phyloP scores from a whole-genome alignment of 2,113 vertebrate genomes.

The Falco punctatus region DNA sequence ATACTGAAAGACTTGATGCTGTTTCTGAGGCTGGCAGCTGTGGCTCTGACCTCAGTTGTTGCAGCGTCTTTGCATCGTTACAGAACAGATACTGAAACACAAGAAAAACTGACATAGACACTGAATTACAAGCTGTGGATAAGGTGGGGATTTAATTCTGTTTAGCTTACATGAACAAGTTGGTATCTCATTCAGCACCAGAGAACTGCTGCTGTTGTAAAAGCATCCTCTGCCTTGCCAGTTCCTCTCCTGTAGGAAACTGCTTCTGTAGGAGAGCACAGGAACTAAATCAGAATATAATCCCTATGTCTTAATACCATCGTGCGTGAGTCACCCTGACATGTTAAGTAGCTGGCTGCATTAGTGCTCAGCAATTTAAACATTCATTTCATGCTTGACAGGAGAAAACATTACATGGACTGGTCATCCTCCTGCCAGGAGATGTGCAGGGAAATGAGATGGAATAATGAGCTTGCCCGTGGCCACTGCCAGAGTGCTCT shows the following conservation, averaged over 20 bases:
- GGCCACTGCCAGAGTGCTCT: background rate
- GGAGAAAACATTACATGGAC: background rate
- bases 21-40: background rate
- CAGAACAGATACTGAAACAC: background rate
- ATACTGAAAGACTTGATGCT: background rate
- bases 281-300: background rate
- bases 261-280: background rate
- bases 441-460: fast-evolving
- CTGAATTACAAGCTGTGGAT: background rate
- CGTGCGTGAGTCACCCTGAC: background rate
- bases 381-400: background rate
- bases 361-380: background rate
- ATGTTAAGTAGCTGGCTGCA: background rate
- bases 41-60: background rate
- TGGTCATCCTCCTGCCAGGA: background rate
- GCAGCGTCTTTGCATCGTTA: background rate
- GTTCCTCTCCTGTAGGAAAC: background rate
- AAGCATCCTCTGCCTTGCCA: background rate
- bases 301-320: background rate
- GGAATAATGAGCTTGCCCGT: fast-evolving
- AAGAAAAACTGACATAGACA: background rate
- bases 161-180: background rate
- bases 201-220: background rate
- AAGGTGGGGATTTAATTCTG: background rate
- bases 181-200: background rate